phyloP scores from a whole-genome alignment of 2,888 invertebrate genomes.

The Halictus quadricinctus region DNA sequence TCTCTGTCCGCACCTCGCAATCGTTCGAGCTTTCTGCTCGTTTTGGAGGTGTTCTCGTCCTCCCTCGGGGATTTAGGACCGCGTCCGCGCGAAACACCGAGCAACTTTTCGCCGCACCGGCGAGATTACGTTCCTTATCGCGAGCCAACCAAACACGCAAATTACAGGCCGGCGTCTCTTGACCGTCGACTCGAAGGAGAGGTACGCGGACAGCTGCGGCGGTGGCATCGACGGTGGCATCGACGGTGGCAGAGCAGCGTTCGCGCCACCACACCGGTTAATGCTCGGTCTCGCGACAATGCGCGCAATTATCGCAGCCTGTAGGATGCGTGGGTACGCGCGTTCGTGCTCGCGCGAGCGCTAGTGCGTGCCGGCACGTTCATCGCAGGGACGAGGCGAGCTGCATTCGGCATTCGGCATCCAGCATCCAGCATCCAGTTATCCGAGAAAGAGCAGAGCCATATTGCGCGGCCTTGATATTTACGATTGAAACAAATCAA shows the following conservation, averaged over 20 bases:
- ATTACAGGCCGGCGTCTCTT: slow-evolving; percentile 8
- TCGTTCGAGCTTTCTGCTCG: slow-evolving; percentile 33
- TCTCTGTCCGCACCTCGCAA: slow-evolving; percentile 8
- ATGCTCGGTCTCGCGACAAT: slow-evolving; percentile 50
- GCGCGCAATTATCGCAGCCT: slow-evolving; percentile 58
- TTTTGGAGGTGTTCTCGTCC: slow-evolving; percentile 46
- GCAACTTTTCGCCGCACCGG: slow-evolving; percentile 45
- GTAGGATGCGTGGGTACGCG: slow-evolving; percentile 50
- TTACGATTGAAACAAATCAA: slow-evolving; percentile 83
- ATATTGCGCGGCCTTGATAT: slow-evolving; percentile 72
- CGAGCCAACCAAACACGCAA: slow-evolving; percentile 1
- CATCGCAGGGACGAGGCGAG: slow-evolving; percentile 26
- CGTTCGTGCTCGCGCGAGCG: slow-evolving; percentile 33
- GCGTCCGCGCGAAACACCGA: slow-evolving; percentile 40
- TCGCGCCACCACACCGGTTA: slow-evolving; percentile 32
- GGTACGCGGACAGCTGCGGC: neutral
- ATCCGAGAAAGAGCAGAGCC: slow-evolving; percentile 28
- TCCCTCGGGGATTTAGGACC: slow-evolving; percentile 62
- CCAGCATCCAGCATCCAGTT: neutral
- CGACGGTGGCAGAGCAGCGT: neutral
- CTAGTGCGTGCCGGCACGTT: neutral
- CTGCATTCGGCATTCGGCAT: slow-evolving; percentile 39
- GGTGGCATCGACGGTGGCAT: neutral
- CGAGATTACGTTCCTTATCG: slow-evolving; percentile 17
- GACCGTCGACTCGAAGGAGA: neutral